Base-by-base conservation (phyloP, 2,888 invertebrate species). In the Synergus japonicus region DNA sequence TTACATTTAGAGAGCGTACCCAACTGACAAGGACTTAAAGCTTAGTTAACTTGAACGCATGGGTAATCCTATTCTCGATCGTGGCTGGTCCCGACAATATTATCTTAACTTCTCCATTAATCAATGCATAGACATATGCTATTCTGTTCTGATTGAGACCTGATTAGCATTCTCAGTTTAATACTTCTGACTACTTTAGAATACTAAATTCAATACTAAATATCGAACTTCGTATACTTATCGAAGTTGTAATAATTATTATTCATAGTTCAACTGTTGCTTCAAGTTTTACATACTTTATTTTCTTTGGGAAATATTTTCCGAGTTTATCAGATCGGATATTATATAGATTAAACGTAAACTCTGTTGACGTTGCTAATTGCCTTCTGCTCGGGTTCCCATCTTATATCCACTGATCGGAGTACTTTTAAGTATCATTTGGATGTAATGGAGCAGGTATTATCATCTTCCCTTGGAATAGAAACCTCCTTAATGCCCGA, bases 31-130 rank as follows among this genome's bases (percentile, higher is more conserved):
- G 83, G 87, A 84, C 83, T 85, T 80, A 54, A 79, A 82, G 86
- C 85, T 87, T 86, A 86, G 85, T 86, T 87, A 87, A 87, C 87
- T 86, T 85, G 84, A 86, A 88, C 86, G 87, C 81, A 81, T 78
- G 84, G 86, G 88, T 88, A 88, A 89, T 89, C 87, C 87, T 84
- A 86, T 88, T 87, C 83, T 83, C 85, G 84, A 86, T 87, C 81
- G 87, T 84, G 85, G 84, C 83, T 84, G 83, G 83, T 84, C 83
- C 81, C 83, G 79, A 69, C 78, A 82, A 83, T 78, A 79, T 84
- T 82, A 82, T 81, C 83, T 83, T 82, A 80, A 80, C 81, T 79
- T 65, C 81, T 81, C 81, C 81, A 64, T 80, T 80, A 81, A 81
- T 77, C 76, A 80, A 78, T 81, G 67, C 54, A 65, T 65, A 54